Conservation (phyloP, 2,888 invertebrate species). For the Aphodius sticticus region DNA sequence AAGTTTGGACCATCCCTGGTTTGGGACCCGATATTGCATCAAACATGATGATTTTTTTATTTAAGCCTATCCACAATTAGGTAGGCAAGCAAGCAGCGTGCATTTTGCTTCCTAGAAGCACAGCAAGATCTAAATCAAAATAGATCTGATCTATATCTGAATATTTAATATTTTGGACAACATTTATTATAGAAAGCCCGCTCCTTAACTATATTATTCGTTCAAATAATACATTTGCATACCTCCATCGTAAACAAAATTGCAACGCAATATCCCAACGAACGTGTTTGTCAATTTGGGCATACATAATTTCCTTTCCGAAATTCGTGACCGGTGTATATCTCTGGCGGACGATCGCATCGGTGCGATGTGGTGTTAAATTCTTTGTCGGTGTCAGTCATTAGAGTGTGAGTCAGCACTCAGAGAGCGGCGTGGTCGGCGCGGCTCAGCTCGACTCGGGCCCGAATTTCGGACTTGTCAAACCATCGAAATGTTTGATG, state of each 20-base stretch:
- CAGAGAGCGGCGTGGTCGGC: slow-evolving; percentile 32
- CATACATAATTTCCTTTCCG: background rate
- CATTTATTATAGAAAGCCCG: too few species aligned
- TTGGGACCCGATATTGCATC: too few species aligned
- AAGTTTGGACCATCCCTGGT: background rate
- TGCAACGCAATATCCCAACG: background rate
- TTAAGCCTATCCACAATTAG: too few species aligned
- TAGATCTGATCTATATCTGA: too few species aligned
- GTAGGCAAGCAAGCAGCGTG: too few species aligned
- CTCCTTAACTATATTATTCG: too few species aligned
- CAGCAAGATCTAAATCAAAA: too few species aligned
- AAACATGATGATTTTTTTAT: too few species aligned
- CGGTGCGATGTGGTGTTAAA: slow-evolving; percentile 47
- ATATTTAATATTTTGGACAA: too few species aligned
- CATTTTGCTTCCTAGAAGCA: too few species aligned
- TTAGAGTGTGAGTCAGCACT: slow-evolving; percentile 56
- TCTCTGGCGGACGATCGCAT: slow-evolving; percentile 25
- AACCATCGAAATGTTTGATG: slow-evolving; percentile 58
- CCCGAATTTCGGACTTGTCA: slow-evolving; percentile 53
- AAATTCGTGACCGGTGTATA: background rate
- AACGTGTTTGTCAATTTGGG: background rate
- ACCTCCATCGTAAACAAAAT: background rate
- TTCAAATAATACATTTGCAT: too few species aligned
- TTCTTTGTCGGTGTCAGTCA: slow-evolving; percentile 55
- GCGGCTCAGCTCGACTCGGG: slow-evolving; percentile 38